These are phyloP conservation scores for Cepaea nemoralis DNA, from an alignment of 1,140 invertebrate genomes.

Conservation along the genomic window DNA sequence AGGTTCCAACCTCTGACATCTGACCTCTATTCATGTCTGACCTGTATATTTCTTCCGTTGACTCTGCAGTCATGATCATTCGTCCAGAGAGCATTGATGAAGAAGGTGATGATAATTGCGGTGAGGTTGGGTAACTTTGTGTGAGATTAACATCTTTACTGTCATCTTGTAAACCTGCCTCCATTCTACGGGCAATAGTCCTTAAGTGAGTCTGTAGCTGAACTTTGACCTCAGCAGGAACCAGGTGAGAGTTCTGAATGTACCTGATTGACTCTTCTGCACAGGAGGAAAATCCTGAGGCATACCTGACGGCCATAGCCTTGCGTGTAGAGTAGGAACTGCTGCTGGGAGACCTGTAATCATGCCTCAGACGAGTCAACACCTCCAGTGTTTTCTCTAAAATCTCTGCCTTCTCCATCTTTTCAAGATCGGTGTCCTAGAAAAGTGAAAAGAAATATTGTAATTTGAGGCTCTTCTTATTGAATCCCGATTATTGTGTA, in stretches of 20 bases:
- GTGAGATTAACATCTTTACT: background rate
- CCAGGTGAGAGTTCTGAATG: slow-evolving; percentile 35
- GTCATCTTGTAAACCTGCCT: slow-evolving; percentile 10
- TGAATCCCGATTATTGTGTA: no score
- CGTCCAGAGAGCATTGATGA: no score
- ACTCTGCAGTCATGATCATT: no score
- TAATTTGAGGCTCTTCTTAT: no score
- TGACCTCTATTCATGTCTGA: no score
- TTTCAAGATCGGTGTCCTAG: slow-evolving; percentile 38
- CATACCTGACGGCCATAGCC: slow-evolving; percentile 34
- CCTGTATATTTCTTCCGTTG: no score
- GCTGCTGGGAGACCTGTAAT: slow-evolving; percentile 37
- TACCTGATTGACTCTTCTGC: slow-evolving; percentile 34
- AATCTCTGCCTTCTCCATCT: slow-evolving; percentile 46
- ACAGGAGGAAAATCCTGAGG: slow-evolving; percentile 34
- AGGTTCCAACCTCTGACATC: background rate
- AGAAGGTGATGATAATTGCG: background rate
- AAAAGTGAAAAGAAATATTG: slow-evolving; percentile 1
- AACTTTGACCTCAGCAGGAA: slow-evolving; percentile 34
- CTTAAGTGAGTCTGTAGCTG: slow-evolving; percentile 33
- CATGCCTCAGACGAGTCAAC: slow-evolving; percentile 24
- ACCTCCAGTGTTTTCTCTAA: slow-evolving; percentile 40
- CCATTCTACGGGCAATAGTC: slow-evolving; percentile 26
- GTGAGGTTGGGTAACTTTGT: background rate
- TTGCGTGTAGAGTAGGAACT: background rate